Evolutionary conservation across 2,113 vertebrate species (phyloP), one percentile per base, ranked within the genome.

Genomic region (Ariopsis seemanni): DNA sequence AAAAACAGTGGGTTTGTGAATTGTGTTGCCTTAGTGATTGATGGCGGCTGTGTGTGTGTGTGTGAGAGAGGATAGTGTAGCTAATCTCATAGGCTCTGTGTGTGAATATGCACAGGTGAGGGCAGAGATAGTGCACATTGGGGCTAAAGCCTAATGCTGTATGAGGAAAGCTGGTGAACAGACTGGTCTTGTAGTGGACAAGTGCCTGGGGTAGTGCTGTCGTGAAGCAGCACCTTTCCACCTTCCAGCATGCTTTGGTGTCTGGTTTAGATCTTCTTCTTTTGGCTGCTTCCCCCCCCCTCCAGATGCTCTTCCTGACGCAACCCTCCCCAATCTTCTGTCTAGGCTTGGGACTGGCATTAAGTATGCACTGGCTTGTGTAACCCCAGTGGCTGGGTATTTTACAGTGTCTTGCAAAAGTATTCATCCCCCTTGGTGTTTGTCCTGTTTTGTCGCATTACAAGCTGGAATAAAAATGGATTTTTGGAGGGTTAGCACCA

Each of bases 1-100:
- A 30, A 58, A 30, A 63, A 63, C 74, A 67, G 48, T 57, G 52
- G 79, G 34, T 81, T 71, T 48, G 86, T 58, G 65, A 57, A 86
- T 72, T 82, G 85, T 52, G 18, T 30, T 58, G 53, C 34, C 22
- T 50, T 25, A 86, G 30, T 60, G 86, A 87, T 77, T 86, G 42
- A 57, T 82, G 30, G 27, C 42, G 6, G 22, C 4, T n/a, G 65
- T 81, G 85, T 67, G 52, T 55, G 50, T 62, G 62, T 63, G 27
- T 77, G 48, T 77, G 7, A 1, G 12, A 27, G 42, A 74, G 30
- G 71, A 74, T 8, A 48, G 42, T 48, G 4, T 2, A 18, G 71
- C 25, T 52, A 25, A 72, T 72, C 22, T 52, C 74, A 14, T 77
- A 77, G 20, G 74, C 69, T 17, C 1, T n/a, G 27, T 57, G 52